Evolutionary conservation across 1,140 invertebrate species (phyloP).

Genomic region (Drosophila auraria): DNA sequence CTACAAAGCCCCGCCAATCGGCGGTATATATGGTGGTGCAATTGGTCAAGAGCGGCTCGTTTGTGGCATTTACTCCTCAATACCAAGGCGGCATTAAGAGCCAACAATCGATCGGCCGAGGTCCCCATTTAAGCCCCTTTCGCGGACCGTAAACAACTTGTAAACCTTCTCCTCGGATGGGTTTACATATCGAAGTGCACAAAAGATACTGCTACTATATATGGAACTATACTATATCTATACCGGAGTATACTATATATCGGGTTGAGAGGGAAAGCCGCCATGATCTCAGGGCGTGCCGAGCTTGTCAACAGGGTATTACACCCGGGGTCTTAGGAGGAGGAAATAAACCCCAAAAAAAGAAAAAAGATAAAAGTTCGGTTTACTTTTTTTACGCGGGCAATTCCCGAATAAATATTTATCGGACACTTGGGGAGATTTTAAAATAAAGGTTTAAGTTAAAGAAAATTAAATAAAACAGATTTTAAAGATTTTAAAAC

Average conservation of each 20-base stretch:
- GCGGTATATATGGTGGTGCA: conserved; percentile 53
- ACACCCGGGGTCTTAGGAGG: conserved; percentile 29
- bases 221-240: conserved; percentile 12
- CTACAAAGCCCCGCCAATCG: conserved; percentile 59
- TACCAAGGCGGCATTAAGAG: conserved; percentile 40
- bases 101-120: conserved; percentile 38
- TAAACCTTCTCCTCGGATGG: conserved; percentile 33
- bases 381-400: neutral
- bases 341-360: conserved; percentile 38
- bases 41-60: conserved; percentile 68
- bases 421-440: neutral
- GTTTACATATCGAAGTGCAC: conserved; percentile 42
- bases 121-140: conserved; percentile 53
- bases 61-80: conserved; percentile 44
- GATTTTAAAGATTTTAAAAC: neutral
- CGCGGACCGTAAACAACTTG: conserved; percentile 55
- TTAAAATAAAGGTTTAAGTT: neutral
- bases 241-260: conserved; percentile 17
- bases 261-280: conserved; percentile 28
- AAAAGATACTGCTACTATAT: conserved; percentile 5
- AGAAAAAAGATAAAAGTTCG: conserved; percentile 41
- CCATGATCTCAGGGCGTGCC: conserved; percentile 31
- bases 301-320: conserved; percentile 40
- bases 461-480: neutral
- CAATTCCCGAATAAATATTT: conserved; percentile 5